These are phyloP conservation scores for Rhinoderma darwinii DNA, from an alignment of 2,113 vertebrate species.

Conservation along the genomic window DNA sequence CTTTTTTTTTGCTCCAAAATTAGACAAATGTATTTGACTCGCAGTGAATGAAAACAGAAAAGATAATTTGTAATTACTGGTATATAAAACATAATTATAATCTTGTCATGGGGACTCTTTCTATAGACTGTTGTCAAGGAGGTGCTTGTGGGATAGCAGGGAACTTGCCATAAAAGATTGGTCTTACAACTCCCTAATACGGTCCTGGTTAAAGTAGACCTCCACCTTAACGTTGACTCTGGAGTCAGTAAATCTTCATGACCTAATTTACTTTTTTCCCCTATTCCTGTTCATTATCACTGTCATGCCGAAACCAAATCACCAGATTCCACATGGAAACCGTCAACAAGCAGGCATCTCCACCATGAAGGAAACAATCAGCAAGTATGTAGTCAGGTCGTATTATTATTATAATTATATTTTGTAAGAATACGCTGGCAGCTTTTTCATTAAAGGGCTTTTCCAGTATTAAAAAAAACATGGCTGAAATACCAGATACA, in stretches of 20 bases:
- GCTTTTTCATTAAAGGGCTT: no score
- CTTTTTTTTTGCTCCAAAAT: not conserved
- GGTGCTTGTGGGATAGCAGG: no score
- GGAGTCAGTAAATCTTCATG: not conserved
- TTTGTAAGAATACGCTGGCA: no score
- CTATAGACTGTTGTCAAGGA: no score
- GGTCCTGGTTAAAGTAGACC: no score
- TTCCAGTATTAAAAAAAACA: no score
- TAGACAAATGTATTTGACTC: not conserved
- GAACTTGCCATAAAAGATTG: no score
- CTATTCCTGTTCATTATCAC: not conserved
- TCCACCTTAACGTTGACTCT: not conserved
- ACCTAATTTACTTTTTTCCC: not conserved
- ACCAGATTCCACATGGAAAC: not conserved
- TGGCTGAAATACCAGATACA: no score
- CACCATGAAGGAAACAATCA: not conserved
- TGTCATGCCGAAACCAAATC: not conserved
- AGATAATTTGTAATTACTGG: not conserved
- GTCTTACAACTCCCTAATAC: no score
- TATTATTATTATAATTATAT: no score
- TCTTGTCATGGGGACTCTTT: no score
- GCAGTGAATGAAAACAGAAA: not conserved
- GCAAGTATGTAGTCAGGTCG: not conserved
- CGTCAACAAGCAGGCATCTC: not conserved
- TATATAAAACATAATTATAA: not conserved